phyloP scores from a whole-genome alignment of 2,113 vertebrate genomes.

The Sorex fumeus region DNA sequence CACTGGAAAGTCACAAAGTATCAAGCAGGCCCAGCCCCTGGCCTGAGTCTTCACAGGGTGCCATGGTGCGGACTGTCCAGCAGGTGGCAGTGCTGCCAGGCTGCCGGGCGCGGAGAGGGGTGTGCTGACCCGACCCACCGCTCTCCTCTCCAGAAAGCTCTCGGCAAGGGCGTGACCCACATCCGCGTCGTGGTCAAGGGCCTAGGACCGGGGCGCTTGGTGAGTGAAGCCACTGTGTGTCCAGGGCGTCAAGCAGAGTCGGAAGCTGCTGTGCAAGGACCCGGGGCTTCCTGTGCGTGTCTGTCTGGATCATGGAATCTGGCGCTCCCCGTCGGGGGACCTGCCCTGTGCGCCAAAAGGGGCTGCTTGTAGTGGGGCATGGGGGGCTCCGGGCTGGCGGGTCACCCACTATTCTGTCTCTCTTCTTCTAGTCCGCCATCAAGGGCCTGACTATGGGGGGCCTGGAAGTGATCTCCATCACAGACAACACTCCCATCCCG shows the following conservation, averaged over 20 bases:
- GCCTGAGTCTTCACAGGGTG: too few relatives aligned
- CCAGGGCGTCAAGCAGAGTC: background rate
- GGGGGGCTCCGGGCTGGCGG: background rate
- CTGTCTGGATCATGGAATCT: too few relatives aligned
- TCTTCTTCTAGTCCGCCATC: constrained; percentile 92
- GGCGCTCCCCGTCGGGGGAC: too few relatives aligned
- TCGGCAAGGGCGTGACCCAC: constrained; percentile 91
- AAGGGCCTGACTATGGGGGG: constrained; percentile 96
- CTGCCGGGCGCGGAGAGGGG: background rate
- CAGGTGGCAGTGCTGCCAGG: constrained; percentile 86
- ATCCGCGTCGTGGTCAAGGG: constrained; percentile 96
- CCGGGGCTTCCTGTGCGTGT: too few relatives aligned
- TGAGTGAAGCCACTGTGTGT: constrained; percentile 82
- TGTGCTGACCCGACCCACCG: constrained; percentile 11
- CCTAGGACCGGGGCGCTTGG: constrained; percentile 95
- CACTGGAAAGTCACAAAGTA: too few relatives aligned
- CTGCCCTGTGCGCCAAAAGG: background rate
- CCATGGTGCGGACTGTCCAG: constrained; percentile 63
- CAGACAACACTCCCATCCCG: constrained; percentile 95
- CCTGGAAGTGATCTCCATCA: constrained; percentile 97
- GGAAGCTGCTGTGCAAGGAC: background rate
- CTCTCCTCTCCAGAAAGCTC: constrained; percentile 92
- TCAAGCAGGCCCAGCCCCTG: too few relatives aligned
- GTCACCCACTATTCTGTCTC: background rate
- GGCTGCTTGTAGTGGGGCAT: background rate